Conservation (phyloP, 1,140 invertebrate genomes). For the Brachystomella parvula region DNA sequence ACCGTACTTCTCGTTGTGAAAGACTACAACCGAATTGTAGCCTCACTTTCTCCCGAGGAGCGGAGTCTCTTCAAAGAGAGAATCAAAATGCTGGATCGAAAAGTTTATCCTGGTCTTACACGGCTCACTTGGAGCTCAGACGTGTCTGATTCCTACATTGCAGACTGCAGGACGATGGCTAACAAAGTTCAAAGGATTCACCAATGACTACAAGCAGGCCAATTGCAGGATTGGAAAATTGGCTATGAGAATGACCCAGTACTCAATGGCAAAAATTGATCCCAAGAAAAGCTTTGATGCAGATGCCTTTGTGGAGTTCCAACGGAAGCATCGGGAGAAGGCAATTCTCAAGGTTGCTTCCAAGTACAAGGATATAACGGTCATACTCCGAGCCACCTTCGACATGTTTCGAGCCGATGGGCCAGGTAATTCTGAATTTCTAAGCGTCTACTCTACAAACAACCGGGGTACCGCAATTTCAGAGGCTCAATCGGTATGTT, state of each 20-base stretch:
- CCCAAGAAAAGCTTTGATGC: constrained; percentile 45
- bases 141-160: constrained; percentile 65
- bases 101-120: constrained; percentile 61
- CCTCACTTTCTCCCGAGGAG: constrained; percentile 50
- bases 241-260: constrained; percentile 68
- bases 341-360: constrained; percentile 34
- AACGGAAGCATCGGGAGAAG: constrained; percentile 38
- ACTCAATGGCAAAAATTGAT: constrained; percentile 57
- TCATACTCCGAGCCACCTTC: constrained; percentile 36
- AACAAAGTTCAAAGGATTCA: constrained; percentile 61
- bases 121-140: constrained; percentile 67
- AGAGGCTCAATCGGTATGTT: no score
- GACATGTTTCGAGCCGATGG: constrained; percentile 47
- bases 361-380: constrained; percentile 31
- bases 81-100: constrained; percentile 53
- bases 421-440: constrained; percentile 40
- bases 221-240: constrained; percentile 63
- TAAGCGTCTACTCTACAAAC: no score
- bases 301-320: constrained; percentile 46
- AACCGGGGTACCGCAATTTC: no score
- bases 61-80: constrained; percentile 49
- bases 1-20: constrained; percentile 63
- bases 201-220: constrained; percentile 69
- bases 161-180: constrained; percentile 61
- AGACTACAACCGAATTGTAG: constrained; percentile 71